phyloP scores from a whole-genome alignment of 2,888 invertebrate species.

The Dolomedes plantarius region DNA sequence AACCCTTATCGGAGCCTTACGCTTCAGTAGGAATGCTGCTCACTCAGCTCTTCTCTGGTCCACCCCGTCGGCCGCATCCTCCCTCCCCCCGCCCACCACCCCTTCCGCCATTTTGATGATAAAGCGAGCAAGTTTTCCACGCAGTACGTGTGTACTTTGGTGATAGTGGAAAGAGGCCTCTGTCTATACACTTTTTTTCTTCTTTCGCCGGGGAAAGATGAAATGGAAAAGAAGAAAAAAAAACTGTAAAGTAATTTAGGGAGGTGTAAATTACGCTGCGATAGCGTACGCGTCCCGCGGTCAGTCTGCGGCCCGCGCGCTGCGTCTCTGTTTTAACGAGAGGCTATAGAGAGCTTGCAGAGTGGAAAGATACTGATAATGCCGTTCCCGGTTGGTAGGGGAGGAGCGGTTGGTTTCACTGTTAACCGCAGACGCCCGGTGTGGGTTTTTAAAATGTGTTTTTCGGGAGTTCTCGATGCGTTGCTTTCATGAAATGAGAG shows the following conservation, averaged over 20 bases:
- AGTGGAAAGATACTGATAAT: neutral
- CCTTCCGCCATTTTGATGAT: conserved; percentile 7
- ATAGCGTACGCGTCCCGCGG: neutral
- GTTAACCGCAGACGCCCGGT: no score
- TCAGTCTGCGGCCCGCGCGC: neutral
- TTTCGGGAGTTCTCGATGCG: no score
- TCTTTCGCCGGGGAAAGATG: no score
- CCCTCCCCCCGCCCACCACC: neutral
- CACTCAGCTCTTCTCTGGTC: conserved; percentile 52
- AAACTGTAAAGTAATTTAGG: conserved; percentile 52
- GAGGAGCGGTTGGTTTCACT: neutral
- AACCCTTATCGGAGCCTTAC: conserved; percentile 65
- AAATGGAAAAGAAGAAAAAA: conserved; percentile 18
- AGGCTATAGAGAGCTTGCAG: neutral
- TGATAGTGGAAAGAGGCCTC: conserved; percentile 27
- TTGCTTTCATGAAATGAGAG: no score
- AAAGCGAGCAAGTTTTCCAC: conserved; percentile 33
- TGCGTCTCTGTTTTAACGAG: neutral
- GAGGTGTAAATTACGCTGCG: conserved; percentile 58
- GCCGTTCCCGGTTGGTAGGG: neutral
- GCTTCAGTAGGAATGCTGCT: conserved; percentile 43
- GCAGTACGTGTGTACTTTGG: conserved; percentile 51
- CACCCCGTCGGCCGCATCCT: neutral
- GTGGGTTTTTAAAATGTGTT: no score
- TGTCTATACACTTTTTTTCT: neutral